A percentile compares a stretch with the other conserved stretches of the same genome.
phyloP scores from a whole-genome alignment of 2,797 vertebrate species.

The Sebastes jordani region DNA sequence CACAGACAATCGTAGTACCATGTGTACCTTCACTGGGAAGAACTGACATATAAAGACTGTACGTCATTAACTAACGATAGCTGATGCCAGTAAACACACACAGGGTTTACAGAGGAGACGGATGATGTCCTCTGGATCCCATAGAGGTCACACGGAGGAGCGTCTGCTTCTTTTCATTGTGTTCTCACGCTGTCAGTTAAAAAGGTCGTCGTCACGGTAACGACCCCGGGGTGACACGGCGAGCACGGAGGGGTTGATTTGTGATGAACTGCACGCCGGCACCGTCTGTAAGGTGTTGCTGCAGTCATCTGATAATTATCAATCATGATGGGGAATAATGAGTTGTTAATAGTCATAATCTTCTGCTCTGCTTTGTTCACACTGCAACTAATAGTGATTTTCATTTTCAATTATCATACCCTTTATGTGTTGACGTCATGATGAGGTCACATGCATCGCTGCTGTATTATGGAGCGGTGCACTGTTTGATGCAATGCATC shows the following conservation, averaged over 20 bases:
- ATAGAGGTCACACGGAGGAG: not conserved
- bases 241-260: not conserved
- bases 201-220: conserved; percentile 9
- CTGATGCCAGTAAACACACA: not conserved
- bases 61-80: not conserved
- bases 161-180: not conserved
- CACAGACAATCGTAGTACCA: not conserved
- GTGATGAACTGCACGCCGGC: not conserved
- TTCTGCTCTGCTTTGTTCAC: no score
- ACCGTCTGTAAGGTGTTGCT: not conserved
- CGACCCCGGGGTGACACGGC: not conserved
- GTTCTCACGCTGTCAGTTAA: not conserved
- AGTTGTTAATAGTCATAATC: not conserved
- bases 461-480: no score
- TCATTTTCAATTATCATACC: no score
- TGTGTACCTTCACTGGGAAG: not conserved
- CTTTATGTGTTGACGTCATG: no score
- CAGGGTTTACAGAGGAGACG: not conserved
- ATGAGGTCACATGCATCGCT: no score
- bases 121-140: not conserved
- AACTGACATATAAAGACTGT: no score
- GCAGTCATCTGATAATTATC: not conserved
- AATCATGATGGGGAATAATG: not conserved
- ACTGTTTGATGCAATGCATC: no score
- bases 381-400: no score